A percentile compares a stretch with the other conserved stretches of the same genome.
These are phyloP conservation scores for Fabriciana adippe DNA, from an alignment of 2,888 invertebrate genomes.

Conservation along the genomic window DNA sequence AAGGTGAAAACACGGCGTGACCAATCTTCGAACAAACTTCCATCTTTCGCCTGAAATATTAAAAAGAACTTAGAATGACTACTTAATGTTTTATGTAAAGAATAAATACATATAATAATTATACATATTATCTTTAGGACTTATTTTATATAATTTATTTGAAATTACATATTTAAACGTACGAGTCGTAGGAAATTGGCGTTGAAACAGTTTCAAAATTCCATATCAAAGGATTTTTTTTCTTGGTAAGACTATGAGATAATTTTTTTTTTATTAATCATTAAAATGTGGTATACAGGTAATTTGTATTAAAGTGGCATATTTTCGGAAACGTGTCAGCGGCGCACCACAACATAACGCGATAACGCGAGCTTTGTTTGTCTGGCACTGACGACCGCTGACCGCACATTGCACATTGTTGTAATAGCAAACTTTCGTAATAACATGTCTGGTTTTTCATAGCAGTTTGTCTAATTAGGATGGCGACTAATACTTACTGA, in stretches of 20 bases:
- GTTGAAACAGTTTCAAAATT: no score
- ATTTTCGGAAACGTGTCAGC: slow-evolving; percentile 22
- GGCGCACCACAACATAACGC: slow-evolving; percentile 31
- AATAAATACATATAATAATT: no score
- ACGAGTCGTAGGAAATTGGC: no score
- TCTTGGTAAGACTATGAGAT: no score
- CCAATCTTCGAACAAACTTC: slow-evolving; percentile 46
- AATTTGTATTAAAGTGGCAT: slow-evolving; percentile 17
- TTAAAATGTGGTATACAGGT: slow-evolving; percentile 9
- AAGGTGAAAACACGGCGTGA: slow-evolving; percentile 48
- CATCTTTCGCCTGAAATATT: slow-evolving; percentile 10
- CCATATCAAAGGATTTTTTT: no score
- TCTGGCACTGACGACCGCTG: slow-evolving; percentile 29
- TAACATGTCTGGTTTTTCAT: not conserved
- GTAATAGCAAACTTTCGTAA: slow-evolving; percentile 16
- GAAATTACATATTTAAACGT: no score
- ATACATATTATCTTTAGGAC: no score
- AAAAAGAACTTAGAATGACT: no score
- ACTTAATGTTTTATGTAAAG: no score
- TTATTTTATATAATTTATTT: no score
- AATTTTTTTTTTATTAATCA: not conserved
- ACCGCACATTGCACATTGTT: slow-evolving; percentile 33
- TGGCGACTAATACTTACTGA: not conserved
- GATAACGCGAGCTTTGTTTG: slow-evolving; percentile 36
- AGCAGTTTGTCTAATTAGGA: not conserved